phyloP scores from a whole-genome alignment of 92 coral and sea anemone genomes.

The Phenganax stokvisi region DNA sequence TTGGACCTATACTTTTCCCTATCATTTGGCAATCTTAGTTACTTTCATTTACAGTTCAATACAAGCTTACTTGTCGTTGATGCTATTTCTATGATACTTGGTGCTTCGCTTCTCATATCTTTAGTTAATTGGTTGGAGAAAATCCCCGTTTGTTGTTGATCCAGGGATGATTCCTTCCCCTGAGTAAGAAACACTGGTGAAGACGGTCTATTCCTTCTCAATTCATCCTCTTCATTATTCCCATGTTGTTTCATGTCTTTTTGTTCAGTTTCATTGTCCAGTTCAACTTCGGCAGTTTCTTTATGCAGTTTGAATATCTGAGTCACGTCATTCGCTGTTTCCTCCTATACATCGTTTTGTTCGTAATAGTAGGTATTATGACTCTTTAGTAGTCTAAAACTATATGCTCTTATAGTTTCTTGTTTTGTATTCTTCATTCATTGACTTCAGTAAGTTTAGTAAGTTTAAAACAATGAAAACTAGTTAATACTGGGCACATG shows the following conservation, averaged over 20 bases:
- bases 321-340: not conserved
- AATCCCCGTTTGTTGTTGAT: slow-evolving; percentile 2
- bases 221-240: slow-evolving; percentile 10
- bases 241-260: not conserved
- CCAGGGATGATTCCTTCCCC: slow-evolving; percentile 44
- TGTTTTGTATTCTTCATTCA: no score
- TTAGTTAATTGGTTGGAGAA: not conserved
- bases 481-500: no score
- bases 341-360: not conserved
- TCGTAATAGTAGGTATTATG: no score
- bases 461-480: no score
- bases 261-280: not conserved
- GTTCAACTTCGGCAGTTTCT: slow-evolving; percentile 28
- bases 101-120: not conserved
- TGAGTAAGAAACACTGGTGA: slow-evolving; percentile 24
- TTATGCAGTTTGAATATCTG: not conserved
- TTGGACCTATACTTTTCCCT: no score
- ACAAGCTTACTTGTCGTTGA: not conserved
- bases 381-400: no score
- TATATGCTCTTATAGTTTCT: no score
- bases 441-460: no score
- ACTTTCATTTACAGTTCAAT: no score
- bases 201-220: not conserved
- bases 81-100: slow-evolving; percentile 51
- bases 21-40: no score